Evolutionary conservation across 1,140 invertebrate species (phyloP), one percentile per base, ranked within the genome.

Genomic region (Leptestheria dahalacensis): DNA sequence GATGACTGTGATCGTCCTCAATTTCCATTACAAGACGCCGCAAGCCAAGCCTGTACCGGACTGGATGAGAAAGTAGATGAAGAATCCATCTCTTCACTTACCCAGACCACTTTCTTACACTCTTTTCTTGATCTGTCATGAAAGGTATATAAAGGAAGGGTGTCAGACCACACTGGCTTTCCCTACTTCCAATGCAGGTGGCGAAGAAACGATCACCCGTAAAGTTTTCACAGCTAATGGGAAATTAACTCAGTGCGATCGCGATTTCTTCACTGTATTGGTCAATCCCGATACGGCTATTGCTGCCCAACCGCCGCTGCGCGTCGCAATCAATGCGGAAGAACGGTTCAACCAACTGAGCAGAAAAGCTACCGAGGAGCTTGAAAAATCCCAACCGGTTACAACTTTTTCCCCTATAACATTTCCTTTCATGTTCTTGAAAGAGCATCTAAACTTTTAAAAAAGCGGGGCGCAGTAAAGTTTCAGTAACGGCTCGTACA

Each of bases 1-100:
- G 33, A 71, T 77, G 51, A 75, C 72, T 12, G 72, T 74, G 12
- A 66, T 75, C 20, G 75, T 78, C 10, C 67, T 80, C 0, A 79
- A 79, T 65, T 72, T 78, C 54, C 78, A 80, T 64, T 78, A 77
- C 68, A 69, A 75, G 59, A 77, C 77, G 2, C 71, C 72, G 1
- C 70, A 71, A 52, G 72, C 75, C 46, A 70, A 69, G 47, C 67
- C 69, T 56, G 70, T 79, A 9, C 77, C 78, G 1, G 60, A 65
- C 3, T 78, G 75, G 73, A 65, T 78, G 50, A 69, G 71, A 52
- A 65, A 64, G 48, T 64, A 72, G 21, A 64, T 75, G 48, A 49
- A 57, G 18, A 48, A 28, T 50, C 67, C 52, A 48, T 46, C 49
- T 55, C n/a, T 48, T 21, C 11, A 24, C 2, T 3, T 54, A 4